phyloP scores from a whole-genome alignment of 2,888 invertebrate species.

The Tryphoninae sp. region DNA sequence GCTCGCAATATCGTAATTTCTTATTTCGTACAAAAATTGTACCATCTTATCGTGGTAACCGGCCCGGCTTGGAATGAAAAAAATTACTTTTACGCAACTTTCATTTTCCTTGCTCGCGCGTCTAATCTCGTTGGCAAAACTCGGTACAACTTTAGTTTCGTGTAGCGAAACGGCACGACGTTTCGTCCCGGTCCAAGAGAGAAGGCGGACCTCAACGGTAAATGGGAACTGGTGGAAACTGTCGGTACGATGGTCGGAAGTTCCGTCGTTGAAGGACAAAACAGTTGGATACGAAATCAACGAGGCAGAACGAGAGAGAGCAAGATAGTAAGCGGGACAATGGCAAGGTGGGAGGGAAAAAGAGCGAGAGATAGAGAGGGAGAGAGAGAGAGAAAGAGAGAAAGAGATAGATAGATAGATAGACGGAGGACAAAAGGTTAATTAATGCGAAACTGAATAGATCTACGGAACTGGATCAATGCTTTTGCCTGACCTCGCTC shows the following conservation, averaged over 20 bases:
- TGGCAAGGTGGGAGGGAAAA: neutral
- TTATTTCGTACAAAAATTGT: no score
- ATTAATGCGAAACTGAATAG: slow-evolving; percentile 53
- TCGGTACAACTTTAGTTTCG: neutral
- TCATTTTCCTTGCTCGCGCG: neutral
- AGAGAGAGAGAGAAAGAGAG: slow-evolving; percentile 1
- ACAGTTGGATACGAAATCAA: slow-evolving; percentile 36
- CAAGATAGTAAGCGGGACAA: slow-evolving; percentile 18
- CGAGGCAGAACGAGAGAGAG: slow-evolving; percentile 25
- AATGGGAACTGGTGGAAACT: slow-evolving; percentile 42
- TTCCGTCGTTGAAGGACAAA: slow-evolving; percentile 44
- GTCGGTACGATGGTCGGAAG: slow-evolving; percentile 18
- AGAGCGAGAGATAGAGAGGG: neutral
- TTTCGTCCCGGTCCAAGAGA: slow-evolving; percentile 5
- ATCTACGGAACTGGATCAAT: slow-evolving; percentile 30
- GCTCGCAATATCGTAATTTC: no score
- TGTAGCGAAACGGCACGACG: slow-evolving; percentile 4
- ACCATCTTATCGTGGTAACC: neutral
- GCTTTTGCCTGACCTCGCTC: slow-evolving; percentile 39
- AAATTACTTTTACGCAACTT: neutral
- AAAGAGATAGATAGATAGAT: neutral
- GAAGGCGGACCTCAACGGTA: slow-evolving; percentile 19
- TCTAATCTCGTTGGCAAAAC: neutral
- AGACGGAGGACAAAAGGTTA: slow-evolving; percentile 38
- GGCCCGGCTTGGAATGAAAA: neutral